phyloP scores from a whole-genome alignment of 1,140 invertebrate species.

The Mercenaria mercenaria region DNA sequence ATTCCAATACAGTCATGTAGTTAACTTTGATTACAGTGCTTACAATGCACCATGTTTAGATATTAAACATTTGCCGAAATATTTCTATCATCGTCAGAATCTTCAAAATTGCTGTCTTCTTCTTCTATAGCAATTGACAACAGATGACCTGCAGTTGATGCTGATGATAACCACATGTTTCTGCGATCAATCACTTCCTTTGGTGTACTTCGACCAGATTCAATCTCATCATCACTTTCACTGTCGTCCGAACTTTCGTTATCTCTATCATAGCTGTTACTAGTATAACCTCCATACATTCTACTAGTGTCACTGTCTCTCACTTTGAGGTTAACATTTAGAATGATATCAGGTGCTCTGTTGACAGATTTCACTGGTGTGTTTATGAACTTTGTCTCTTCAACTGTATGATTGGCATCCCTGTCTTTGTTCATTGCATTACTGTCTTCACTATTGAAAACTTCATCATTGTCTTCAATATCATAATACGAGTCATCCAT shows the following conservation, averaged over 20 bases:
- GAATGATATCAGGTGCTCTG: not conserved
- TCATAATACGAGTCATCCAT: slow-evolving; percentile 41
- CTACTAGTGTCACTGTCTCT: not conserved
- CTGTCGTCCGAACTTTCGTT: not conserved
- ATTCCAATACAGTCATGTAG: too few species aligned
- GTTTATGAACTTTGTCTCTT: slow-evolving; percentile 46
- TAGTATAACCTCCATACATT: not conserved
- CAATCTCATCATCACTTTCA: not conserved
- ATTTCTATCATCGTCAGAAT: slow-evolving; percentile 41
- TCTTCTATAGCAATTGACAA: slow-evolving; percentile 55
- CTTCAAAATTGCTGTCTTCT: slow-evolving; percentile 59
- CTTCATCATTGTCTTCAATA: slow-evolving; percentile 47
- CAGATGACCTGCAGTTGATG: slow-evolving; percentile 22
- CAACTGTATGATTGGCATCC: not conserved
- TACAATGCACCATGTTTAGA: too few species aligned
- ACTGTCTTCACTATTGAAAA: slow-evolving; percentile 24
- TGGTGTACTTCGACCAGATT: not conserved
- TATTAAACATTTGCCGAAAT: slow-evolving; percentile 46
- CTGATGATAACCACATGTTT: slow-evolving; percentile 53
- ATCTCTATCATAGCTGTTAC: not conserved
- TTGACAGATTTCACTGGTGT: not conserved
- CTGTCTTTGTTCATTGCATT: not conserved
- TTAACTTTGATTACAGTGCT: too few species aligned
- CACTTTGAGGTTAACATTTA: not conserved
- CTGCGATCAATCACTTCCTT: slow-evolving; percentile 24